Percentiles rank a stretch among this genome's conserved stretches.
phyloP scores from a whole-genome alignment of 2,888 invertebrate genomes.

The Ophioninae sp. region DNA sequence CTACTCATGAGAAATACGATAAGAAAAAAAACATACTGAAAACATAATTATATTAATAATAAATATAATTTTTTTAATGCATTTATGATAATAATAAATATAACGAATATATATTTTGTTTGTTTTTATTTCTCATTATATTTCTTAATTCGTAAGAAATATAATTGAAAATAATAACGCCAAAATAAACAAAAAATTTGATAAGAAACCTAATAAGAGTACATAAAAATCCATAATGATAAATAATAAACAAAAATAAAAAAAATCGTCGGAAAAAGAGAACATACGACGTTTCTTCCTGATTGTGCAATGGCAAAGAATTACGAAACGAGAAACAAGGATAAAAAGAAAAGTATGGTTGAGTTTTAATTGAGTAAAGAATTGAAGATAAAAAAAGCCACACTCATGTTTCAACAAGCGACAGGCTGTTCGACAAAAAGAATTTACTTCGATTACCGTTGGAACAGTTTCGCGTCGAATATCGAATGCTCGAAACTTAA shows the following conservation, averaged over 20 bases:
- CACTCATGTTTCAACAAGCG: neutral
- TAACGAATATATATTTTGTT: too few relatives aligned
- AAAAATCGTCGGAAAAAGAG: neutral
- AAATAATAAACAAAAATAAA: neutral
- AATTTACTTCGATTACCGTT: conserved; percentile 29
- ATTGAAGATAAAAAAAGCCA: neutral
- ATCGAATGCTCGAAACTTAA: conserved; percentile 33
- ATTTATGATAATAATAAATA: too few relatives aligned
- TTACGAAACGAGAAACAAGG: neutral
- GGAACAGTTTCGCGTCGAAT: conserved; percentile 1
- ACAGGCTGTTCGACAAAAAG: conserved; percentile 13
- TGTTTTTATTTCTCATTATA: too few relatives aligned
- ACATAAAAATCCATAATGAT: neutral
- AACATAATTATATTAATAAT: too few relatives aligned
- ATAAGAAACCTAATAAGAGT: too few relatives aligned
- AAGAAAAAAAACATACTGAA: too few relatives aligned
- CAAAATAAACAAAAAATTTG: too few relatives aligned
- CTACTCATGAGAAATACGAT: too few relatives aligned
- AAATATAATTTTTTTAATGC: too few relatives aligned
- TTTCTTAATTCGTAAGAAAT: too few relatives aligned
- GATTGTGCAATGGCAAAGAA: neutral
- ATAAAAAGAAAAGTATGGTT: neutral
- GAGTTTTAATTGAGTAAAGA: neutral
- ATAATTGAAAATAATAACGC: too few relatives aligned
- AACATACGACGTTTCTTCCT: neutral